phyloP scores from a whole-genome alignment of 2,888 invertebrate genomes.

The Adineta ricciae region DNA sequence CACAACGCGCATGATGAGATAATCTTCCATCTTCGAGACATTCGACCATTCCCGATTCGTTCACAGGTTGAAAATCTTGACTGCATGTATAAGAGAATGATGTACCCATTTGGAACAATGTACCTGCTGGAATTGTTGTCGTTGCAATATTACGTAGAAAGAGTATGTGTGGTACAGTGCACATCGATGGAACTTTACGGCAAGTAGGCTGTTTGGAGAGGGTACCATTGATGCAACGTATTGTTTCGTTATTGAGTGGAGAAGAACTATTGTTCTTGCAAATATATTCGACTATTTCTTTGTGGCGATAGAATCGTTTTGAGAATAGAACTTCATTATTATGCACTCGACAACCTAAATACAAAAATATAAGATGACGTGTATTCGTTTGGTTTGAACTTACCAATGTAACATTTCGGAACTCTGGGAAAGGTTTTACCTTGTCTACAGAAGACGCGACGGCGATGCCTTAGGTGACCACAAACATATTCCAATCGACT shows the following conservation, averaged over 20 bases:
- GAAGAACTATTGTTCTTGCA: neutral
- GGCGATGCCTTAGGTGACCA: neutral
- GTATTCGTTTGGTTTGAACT: neutral
- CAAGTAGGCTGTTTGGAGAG: neutral
- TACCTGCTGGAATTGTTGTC: neutral
- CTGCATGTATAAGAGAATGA: neutral
- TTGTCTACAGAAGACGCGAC: neutral
- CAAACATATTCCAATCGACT: neutral
- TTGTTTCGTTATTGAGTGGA: neutral
- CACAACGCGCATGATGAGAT: neutral
- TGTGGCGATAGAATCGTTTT: neutral
- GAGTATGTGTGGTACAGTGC: neutral
- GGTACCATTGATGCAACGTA: neutral
- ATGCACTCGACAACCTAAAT: neutral
- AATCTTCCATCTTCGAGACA: neutral
- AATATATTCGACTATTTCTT: neutral
- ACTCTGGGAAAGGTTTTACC: neutral
- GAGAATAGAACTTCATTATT: neutral
- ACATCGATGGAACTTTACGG: neutral
- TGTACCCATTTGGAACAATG: neutral
- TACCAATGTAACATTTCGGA: neutral
- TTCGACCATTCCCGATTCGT: neutral
- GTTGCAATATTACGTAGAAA: neutral
- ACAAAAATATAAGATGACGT: neutral
- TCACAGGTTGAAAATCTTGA: neutral